Conservation (phyloP, 2,797 vertebrate genomes). For the Xiphophorus birchmanni region DNA sequence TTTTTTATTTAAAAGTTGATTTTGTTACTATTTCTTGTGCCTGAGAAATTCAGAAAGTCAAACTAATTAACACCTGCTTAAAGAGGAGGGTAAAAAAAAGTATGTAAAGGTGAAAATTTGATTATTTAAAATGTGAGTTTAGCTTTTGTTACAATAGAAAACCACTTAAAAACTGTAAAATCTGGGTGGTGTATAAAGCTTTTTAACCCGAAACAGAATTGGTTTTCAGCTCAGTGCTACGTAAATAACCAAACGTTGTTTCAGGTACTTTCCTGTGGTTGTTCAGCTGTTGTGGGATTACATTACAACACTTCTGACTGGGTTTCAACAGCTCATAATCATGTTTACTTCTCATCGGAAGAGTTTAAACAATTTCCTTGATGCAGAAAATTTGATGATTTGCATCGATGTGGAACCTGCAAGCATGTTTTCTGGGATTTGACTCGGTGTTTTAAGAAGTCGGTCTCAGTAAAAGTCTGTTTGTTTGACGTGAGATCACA, state of each 20-base stretch:
- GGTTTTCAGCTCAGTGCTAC: neutral
- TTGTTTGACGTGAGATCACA: neutral
- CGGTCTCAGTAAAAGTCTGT: neutral
- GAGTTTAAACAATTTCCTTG: neutral
- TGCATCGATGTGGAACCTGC: neutral
- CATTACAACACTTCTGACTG: neutral
- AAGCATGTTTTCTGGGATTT: neutral
- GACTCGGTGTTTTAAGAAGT: neutral
- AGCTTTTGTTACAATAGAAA: neutral
- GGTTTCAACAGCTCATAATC: neutral
- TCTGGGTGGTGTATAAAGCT: neutral
- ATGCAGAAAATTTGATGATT: neutral
- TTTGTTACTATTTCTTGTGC: neutral
- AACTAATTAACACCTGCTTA: neutral
- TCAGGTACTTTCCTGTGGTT: slow-evolving; percentile 41
- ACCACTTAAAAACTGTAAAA: neutral
- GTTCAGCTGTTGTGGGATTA: slow-evolving; percentile 16
- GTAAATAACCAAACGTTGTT: slow-evolving; percentile 24
- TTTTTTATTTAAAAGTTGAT: neutral
- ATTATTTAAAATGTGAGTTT: neutral
- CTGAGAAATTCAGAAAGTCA: neutral
- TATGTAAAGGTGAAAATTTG: neutral
- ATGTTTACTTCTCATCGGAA: neutral
- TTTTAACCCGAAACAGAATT: neutral
- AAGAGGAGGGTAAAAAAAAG: neutral